A percentile compares a stretch with the other conserved stretches of the same genome.
Evolutionary conservation across 1,140 invertebrate genomes (phyloP).

Genomic region (Scaptomyza montana): DNA sequence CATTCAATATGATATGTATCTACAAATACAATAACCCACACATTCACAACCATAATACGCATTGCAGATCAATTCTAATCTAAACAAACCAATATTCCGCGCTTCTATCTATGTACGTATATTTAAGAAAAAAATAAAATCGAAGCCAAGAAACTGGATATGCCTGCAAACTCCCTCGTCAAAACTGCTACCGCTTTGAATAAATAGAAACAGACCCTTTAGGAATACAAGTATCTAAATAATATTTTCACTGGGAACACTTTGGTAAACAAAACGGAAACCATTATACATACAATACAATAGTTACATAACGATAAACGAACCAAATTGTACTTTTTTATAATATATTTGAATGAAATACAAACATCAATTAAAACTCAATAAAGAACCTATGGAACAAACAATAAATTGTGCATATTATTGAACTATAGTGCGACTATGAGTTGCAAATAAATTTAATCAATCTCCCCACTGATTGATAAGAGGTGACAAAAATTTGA

Average conservation of each 20-base stretch:
- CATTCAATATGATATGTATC: slow-evolving; percentile 6
- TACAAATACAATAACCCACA: not conserved
- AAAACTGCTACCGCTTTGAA: slow-evolving; percentile 50
- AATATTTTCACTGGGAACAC: slow-evolving; percentile 66
- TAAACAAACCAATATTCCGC: slow-evolving; percentile 29
- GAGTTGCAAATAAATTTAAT: not conserved
- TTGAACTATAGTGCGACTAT: not conserved
- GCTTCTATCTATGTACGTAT: slow-evolving; percentile 31
- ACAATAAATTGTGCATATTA: slow-evolving; percentile 1
- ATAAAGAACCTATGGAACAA: slow-evolving; percentile 42
- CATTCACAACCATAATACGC: slow-evolving; percentile 11
- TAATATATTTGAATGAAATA: slow-evolving; percentile 79
- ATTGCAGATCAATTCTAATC: slow-evolving; percentile 32
- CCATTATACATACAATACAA: slow-evolving; percentile 37
- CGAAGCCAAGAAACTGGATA: slow-evolving; percentile 24
- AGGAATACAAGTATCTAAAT: slow-evolving; percentile 38
- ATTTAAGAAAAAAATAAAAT: slow-evolving; percentile 22
- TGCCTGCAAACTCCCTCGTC: slow-evolving; percentile 29
- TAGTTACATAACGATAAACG: slow-evolving; percentile 70
- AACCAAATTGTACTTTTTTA: slow-evolving; percentile 78
- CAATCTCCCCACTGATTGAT: slow-evolving; percentile 10
- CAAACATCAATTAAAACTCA: slow-evolving; percentile 50
- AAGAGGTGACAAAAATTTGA: not conserved
- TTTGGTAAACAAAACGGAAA: slow-evolving; percentile 47
- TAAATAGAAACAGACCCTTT: slow-evolving; percentile 51